These are phyloP conservation scores for Heliornis fulica DNA, from an alignment of 2,113 vertebrate species.

Conservation along the genomic window DNA sequence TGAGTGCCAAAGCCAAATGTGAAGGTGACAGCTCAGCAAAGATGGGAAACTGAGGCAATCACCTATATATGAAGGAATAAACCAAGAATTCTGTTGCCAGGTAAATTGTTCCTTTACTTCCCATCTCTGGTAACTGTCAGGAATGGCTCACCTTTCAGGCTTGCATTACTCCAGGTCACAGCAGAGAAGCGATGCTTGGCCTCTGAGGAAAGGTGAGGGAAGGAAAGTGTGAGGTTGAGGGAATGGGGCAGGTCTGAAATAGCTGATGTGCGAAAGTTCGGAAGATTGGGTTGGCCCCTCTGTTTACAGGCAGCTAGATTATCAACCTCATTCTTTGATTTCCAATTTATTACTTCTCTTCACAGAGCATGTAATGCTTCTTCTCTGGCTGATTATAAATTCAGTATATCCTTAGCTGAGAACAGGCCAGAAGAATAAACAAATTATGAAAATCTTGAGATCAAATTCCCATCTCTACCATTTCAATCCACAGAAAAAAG, in stretches of 20 bases:
- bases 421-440: neutral
- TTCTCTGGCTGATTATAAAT: neutral
- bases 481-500: neutral
- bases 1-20: neutral
- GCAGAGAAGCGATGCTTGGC: neutral
- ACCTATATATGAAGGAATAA: neutral
- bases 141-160: neutral
- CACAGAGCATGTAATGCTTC: neutral
- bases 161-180: fast-evolving
- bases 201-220: neutral
- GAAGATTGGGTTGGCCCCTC: neutral
- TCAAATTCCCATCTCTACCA: neutral
- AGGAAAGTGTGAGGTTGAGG: neutral
- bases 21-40: neutral
- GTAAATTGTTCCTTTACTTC: neutral
- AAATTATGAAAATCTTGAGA: neutral
- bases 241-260: neutral
- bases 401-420: neutral
- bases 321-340: neutral
- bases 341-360: neutral
- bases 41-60: fast-evolving
- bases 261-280: neutral
- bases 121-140: neutral
- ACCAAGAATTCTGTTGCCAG: neutral
- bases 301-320: neutral